phyloP scores from a whole-genome alignment of 2,888 invertebrate species.

The Calameuta idolon region DNA sequence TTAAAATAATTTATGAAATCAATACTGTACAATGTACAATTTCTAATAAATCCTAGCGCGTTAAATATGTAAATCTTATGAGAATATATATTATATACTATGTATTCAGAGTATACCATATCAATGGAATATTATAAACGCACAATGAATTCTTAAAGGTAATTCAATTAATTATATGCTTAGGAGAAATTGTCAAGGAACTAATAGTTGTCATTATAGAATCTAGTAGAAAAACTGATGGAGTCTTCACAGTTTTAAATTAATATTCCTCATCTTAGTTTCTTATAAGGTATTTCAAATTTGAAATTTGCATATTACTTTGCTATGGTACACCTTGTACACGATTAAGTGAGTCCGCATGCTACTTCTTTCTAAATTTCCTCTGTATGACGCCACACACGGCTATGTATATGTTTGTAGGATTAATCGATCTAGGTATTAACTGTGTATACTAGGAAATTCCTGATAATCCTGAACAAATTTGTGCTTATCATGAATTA shows the following conservation, averaged over 20 bases:
- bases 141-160: not conserved
- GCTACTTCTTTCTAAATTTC: not conserved
- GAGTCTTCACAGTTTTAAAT: not conserved
- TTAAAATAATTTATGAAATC: slow-evolving; percentile 49
- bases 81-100: slow-evolving; percentile 12
- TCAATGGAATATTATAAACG: not conserved
- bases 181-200: not conserved
- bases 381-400: not conserved
- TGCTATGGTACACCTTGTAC: not conserved
- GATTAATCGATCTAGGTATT: not conserved
- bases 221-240: not conserved
- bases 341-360: not conserved
- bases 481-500: slow-evolving; percentile 5
- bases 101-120: not conserved
- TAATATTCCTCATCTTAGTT: not conserved
- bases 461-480: not conserved
- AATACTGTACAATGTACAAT: slow-evolving; percentile 45
- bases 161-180: not conserved
- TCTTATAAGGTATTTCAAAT: not conserved
- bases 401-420: not conserved
- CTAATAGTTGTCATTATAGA: not conserved
- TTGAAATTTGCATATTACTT: not conserved
- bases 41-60: not conserved
- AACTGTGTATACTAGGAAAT: not conserved
- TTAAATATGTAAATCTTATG: not conserved